Evolutionary conservation across 2,797 vertebrate species (phyloP).

Genomic region (Pyrocephalus nanus): DNA sequence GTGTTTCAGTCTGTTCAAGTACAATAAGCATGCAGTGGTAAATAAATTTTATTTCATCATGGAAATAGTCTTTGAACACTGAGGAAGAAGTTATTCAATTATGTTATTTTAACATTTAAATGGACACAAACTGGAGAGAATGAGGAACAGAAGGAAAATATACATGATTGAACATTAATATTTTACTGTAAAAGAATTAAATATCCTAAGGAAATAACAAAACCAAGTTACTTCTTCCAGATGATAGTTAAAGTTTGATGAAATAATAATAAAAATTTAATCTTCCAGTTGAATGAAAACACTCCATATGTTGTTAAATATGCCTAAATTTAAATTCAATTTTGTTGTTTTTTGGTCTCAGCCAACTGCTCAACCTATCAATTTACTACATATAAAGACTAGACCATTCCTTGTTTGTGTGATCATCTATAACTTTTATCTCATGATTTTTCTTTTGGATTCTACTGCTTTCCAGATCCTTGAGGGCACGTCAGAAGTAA

Average conservation of each 20-base stretch:
- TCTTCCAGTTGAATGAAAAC: slow-evolving; percentile 47
- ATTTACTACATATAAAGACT: neutral
- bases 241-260: slow-evolving; percentile 71
- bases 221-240: slow-evolving; percentile 59
- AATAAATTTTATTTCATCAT: neutral
- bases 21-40: neutral
- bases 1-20: neutral
- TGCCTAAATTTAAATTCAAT: slow-evolving; percentile 26
- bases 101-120: slow-evolving; percentile 27
- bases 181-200: slow-evolving; percentile 65
- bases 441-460: neutral
- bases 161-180: slow-evolving; percentile 61
- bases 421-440: neutral
- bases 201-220: slow-evolving; percentile 65
- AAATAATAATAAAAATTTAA: slow-evolving; percentile 71
- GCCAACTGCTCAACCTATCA: neutral
- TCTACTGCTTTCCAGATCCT: neutral
- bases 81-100: slow-evolving; percentile 16
- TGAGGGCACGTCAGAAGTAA: neutral
- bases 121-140: slow-evolving; percentile 26
- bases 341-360: neutral
- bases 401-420: neutral
- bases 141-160: slow-evolving; percentile 46
- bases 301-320: slow-evolving; percentile 45
- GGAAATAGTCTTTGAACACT: neutral